A percentile compares a stretch with the other conserved stretches of the same genome.
These are phyloP conservation scores for Tenebrosternarchus preto DNA, from an alignment of 2,113 vertebrate species.

Conservation along the genomic window DNA sequence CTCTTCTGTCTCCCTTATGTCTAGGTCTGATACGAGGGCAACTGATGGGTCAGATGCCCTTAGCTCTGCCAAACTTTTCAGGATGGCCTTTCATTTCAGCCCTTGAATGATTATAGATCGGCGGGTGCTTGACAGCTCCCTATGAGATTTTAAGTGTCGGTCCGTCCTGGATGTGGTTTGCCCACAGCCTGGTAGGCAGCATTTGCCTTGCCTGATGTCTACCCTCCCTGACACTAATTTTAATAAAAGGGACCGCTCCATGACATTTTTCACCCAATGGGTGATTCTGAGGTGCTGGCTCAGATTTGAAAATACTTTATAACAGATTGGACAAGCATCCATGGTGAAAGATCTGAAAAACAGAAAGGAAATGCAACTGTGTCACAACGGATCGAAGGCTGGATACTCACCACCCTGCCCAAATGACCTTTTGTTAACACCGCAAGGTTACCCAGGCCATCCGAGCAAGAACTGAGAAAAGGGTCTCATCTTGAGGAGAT, in stretches of 20 bases:
- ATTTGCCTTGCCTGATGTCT: neutral
- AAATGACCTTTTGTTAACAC: too few relatives aligned
- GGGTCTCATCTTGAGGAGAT: neutral
- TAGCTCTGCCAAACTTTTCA: neutral
- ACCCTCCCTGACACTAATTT: neutral
- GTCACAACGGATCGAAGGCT: too few relatives aligned
- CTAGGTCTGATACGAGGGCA: neutral
- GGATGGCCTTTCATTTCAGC: neutral
- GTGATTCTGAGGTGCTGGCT: neutral
- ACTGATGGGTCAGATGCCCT: neutral
- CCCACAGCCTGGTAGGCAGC: neutral
- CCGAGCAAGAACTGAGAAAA: too few relatives aligned
- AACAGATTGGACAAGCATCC: neutral
- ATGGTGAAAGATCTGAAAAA: neutral
- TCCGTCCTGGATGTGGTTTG: neutral
- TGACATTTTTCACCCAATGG: neutral
- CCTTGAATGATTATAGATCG: neutral
- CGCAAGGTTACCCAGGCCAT: too few relatives aligned
- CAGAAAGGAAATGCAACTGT: too few relatives aligned
- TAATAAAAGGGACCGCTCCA: neutral
- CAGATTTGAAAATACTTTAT: neutral
- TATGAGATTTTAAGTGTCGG: neutral
- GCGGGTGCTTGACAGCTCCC: neutral
- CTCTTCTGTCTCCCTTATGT: neutral
- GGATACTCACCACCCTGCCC: too few relatives aligned